A percentile compares a stretch with the other conserved stretches of the same genome.
These are phyloP conservation scores for Heteromurus nitidus DNA, from an alignment of 2,888 invertebrate species.

Conservation along the genomic window DNA sequence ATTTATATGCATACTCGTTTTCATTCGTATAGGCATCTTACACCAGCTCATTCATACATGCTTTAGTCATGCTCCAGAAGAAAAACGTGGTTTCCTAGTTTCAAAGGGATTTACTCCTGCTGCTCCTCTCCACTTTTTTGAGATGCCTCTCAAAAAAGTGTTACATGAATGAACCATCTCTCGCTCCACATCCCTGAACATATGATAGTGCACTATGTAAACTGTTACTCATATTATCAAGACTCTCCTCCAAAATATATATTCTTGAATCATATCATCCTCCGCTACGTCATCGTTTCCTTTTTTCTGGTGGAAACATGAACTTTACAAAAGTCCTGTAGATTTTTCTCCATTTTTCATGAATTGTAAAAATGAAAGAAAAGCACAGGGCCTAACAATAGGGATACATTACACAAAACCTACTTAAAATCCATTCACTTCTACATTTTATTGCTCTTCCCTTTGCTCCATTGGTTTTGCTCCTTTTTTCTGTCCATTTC, in stretches of 20 bases:
- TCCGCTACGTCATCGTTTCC: not conserved
- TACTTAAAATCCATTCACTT: constrained; percentile 40
- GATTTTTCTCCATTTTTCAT: constrained; percentile 29
- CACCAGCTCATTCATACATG: not conserved
- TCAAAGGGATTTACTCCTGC: constrained; percentile 56
- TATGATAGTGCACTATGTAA: too few species aligned
- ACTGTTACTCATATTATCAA: too few species aligned
- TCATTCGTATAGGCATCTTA: not conserved
- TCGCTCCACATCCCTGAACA: too few species aligned
- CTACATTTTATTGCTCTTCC: too few species aligned
- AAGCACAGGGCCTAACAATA: constrained; percentile 22
- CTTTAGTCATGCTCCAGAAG: constrained; percentile 38
- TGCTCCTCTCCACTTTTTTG: constrained; percentile 23
- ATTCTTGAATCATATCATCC: too few species aligned
- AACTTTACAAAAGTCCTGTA: constrained; percentile 29
- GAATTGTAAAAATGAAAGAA: constrained; percentile 37
- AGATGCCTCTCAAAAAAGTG: not conserved
- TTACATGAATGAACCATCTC: too few species aligned
- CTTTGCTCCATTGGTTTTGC: constrained; percentile 8
- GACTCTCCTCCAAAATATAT: too few species aligned
- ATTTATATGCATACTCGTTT: not conserved
- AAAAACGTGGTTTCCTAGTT: constrained; percentile 55
- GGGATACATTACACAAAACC: constrained; percentile 35
- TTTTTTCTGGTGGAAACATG: constrained; percentile 9
- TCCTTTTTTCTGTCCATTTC: constrained; percentile 4